These are phyloP conservation scores for Globia sparganii DNA, from an alignment of 2,888 invertebrate species.

Conservation along the genomic window DNA sequence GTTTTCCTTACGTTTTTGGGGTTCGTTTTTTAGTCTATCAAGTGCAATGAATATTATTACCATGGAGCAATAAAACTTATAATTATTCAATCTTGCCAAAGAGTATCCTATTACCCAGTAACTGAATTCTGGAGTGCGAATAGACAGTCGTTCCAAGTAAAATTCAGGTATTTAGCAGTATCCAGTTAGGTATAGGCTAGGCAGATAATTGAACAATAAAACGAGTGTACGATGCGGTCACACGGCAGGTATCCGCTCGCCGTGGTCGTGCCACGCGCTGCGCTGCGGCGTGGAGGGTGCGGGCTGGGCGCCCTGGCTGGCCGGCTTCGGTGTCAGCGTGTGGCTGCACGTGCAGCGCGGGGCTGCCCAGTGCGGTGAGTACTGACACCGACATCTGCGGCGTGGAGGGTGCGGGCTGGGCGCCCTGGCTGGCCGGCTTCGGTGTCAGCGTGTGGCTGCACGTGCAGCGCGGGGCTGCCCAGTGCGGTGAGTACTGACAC, in stretches of 20 bases:
- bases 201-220: neutral
- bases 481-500: no score
- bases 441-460: no score
- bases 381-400: neutral
- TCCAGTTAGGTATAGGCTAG: neutral
- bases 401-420: no score
- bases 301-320: slow-evolving; percentile 92
- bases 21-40: neutral
- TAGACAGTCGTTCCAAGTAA: neutral
- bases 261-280: slow-evolving; percentile 82
- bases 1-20: no score
- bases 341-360: slow-evolving; percentile 88
- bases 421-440: no score
- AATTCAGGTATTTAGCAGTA: no score
- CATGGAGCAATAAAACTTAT: neutral
- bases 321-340: slow-evolving; percentile 91
- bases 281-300: slow-evolving; percentile 83
- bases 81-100: neutral
- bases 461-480: no score
- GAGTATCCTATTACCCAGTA: neutral
- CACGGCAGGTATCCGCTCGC: slow-evolving; percentile 63
- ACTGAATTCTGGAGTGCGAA: neutral
- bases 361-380: slow-evolving; percentile 24
- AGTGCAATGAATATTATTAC: neutral
- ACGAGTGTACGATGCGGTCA: no score